Percentiles rank a stretch among this genome's conserved stretches.
Conservation (phyloP, 2,888 invertebrate genomes). For the Zele albiditarsus region DNA sequence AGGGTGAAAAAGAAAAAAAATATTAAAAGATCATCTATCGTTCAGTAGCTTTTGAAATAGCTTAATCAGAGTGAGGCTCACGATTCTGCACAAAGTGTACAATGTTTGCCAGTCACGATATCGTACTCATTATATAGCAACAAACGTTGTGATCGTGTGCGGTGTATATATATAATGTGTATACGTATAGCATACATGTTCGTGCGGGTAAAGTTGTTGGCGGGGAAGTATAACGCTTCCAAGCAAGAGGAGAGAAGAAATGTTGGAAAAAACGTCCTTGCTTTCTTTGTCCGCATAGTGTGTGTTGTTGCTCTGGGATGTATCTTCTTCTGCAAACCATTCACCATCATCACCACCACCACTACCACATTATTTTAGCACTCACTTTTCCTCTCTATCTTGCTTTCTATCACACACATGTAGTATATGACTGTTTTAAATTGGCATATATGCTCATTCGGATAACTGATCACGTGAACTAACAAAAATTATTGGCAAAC, state of each 20-base stretch:
- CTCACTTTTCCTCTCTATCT: too few relatives aligned
- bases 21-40: neutral
- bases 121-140: slow-evolving; percentile 36
- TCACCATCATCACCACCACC: too few relatives aligned
- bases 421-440: neutral
- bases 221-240: neutral
- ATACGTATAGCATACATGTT: neutral
- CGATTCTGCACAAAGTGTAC: slow-evolving; percentile 8
- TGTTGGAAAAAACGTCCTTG: neutral
- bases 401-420: too few relatives aligned
- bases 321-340: too few relatives aligned
- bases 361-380: too few relatives aligned
- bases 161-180: neutral
- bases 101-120: slow-evolving; percentile 30
- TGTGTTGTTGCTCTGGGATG: neutral
- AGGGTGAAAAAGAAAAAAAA: neutral
- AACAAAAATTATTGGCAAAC: slow-evolving; percentile 35
- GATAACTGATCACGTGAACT: slow-evolving; percentile 32
- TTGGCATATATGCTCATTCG: slow-evolving; percentile 1
- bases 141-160: slow-evolving; percentile 15
- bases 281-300: neutral
- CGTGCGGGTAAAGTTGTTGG: neutral
- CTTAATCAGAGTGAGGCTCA: slow-evolving; percentile 29
- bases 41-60: slow-evolving; percentile 33
- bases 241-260: neutral